Conservation (phyloP, 2,888 invertebrate species). For the Cremastinae sp. region DNA sequence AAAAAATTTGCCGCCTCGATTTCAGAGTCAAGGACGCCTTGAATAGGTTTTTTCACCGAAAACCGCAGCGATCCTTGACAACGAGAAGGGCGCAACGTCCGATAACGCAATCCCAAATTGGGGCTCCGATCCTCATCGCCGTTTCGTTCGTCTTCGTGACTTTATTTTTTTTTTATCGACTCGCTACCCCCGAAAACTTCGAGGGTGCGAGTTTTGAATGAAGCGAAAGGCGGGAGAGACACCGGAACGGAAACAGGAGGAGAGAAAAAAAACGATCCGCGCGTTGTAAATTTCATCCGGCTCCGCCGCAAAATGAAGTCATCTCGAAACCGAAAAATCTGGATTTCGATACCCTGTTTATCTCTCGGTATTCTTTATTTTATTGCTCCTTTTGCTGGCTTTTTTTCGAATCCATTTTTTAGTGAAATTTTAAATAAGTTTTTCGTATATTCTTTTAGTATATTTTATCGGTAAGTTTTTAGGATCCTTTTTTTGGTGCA, state of each 20-base stretch:
- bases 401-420: too few species aligned
- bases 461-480: not conserved
- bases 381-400: too few species aligned
- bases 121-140: too few species aligned
- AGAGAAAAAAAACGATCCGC: conserved; percentile 4
- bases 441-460: not conserved
- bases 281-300: conserved; percentile 59
- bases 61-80: conserved; percentile 34
- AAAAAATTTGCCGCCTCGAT: conserved; percentile 51
- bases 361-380: too few species aligned
- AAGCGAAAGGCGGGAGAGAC: conserved; percentile 45
- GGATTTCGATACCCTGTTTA: too few species aligned
- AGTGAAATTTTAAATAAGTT: too few species aligned
- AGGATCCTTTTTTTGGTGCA: not conserved
- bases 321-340: conserved; percentile 51
- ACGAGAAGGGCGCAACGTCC: too few species aligned
- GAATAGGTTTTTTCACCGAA: conserved; percentile 73
- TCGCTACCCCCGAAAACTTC: conserved; percentile 34
- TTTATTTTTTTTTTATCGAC: too few species aligned
- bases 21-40: conserved; percentile 66
- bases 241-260: not conserved
- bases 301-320: conserved; percentile 64
- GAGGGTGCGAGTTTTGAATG: conserved; percentile 4
- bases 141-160: too few species aligned
- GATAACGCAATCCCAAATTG: too few species aligned